Evolutionary conservation across 2,113 vertebrate species (phyloP).

Genomic region (Protobothrops flavoviridis): DNA sequence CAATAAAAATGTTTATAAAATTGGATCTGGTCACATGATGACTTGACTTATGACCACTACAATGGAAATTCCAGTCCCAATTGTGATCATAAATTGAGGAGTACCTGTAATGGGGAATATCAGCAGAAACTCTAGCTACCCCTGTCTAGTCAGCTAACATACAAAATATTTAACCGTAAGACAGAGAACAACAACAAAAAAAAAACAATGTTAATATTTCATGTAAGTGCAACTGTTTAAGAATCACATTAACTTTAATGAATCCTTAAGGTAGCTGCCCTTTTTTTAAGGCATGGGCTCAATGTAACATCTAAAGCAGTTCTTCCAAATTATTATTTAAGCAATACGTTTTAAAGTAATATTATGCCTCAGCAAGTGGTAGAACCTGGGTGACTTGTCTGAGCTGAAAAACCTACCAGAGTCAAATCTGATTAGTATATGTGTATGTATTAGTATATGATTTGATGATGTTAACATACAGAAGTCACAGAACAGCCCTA

Average conservation of each 20-base stretch:
- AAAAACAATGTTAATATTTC: neutral
- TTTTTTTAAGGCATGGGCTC: neutral
- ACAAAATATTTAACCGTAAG: neutral
- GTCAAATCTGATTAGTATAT: too few relatives aligned
- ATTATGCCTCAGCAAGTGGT: neutral
- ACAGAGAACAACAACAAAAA: neutral
- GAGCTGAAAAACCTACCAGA: too few relatives aligned
- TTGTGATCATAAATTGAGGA: too few relatives aligned
- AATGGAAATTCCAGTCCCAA: too few relatives aligned
- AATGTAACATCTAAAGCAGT: neutral
- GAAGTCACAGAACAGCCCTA: neutral
- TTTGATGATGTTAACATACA: too few relatives aligned
- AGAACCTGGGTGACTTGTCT: neutral
- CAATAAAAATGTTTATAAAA: too few relatives aligned
- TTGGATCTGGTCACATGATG: too few relatives aligned
- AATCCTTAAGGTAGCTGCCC: neutral
- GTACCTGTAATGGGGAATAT: neutral
- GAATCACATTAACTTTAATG: neutral
- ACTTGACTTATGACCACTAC: too few relatives aligned
- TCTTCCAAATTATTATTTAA: neutral
- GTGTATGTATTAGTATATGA: too few relatives aligned
- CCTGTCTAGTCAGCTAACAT: neutral
- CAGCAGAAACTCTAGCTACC: neutral
- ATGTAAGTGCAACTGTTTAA: neutral
- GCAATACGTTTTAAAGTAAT: neutral